phyloP scores from a whole-genome alignment of 2,113 vertebrate species.

The Delphinapterus leucas region DNA sequence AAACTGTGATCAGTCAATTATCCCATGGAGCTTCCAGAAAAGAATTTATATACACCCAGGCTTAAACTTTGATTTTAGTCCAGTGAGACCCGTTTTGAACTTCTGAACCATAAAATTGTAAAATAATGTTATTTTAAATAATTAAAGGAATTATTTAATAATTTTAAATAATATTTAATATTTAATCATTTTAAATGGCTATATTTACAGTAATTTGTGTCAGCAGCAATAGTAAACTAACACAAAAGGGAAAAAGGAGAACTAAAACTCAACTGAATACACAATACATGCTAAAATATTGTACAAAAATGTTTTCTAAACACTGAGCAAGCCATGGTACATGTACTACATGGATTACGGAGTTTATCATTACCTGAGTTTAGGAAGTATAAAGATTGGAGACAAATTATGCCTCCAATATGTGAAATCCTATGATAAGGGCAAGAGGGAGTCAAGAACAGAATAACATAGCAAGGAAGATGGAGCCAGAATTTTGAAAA shows the following conservation, averaged over 20 bases:
- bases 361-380: background rate
- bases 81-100: background rate
- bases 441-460: background rate
- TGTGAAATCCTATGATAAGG: background rate
- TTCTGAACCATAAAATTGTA: background rate
- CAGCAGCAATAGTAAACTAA: background rate
- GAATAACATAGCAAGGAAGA: background rate
- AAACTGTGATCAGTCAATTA: background rate
- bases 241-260: background rate
- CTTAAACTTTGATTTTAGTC: background rate
- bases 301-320: background rate
- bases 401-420: background rate
- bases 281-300: background rate
- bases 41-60: too few relatives aligned
- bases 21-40: background rate
- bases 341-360: background rate
- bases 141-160: too few relatives aligned
- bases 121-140: background rate
- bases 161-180: too few relatives aligned
- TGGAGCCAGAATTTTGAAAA: background rate
- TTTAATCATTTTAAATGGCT: background rate
- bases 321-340: background rate
- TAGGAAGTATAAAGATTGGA: background rate
- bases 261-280: background rate
- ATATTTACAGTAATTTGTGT: background rate